Conservation (phyloP, 2,113 vertebrate genomes). For the Polypterus bichir region DNA sequence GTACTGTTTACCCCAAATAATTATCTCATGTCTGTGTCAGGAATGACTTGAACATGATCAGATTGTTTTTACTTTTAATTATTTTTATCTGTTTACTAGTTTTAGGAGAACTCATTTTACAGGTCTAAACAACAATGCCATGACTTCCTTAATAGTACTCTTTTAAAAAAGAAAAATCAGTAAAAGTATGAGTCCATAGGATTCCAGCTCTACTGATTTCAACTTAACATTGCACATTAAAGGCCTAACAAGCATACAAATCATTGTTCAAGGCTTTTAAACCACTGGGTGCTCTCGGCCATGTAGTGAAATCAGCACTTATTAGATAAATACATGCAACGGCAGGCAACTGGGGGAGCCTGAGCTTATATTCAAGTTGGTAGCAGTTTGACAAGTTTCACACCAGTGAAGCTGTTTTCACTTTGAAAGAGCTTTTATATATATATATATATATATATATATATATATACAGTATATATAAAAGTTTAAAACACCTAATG, state of each 20-base stretch:
- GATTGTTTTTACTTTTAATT: too few species aligned
- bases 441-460: conserved; percentile 7
- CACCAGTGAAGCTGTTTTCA: conserved; percentile 9
- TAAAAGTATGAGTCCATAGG: too few species aligned
- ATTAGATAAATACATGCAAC: conserved; percentile 2
- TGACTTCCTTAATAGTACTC: too few species aligned
- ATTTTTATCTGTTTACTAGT: too few species aligned
- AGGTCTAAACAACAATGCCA: too few species aligned
- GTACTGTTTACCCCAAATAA: too few species aligned
- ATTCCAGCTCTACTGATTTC: too few species aligned
- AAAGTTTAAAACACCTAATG: background rate
- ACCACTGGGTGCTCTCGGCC: conserved; percentile 6
- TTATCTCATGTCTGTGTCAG: too few species aligned
- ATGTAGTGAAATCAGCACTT: background rate
- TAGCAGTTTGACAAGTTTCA: conserved; percentile 8
- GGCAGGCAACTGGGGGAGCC: background rate
- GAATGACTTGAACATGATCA: too few species aligned
- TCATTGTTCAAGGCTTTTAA: conserved; percentile 13
- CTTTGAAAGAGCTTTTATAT: conserved; percentile 7
- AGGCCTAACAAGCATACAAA: background rate
- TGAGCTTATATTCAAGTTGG: background rate
- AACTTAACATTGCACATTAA: too few species aligned
- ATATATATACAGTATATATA: conserved; percentile 6
- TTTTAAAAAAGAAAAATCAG: too few species aligned
- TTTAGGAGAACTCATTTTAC: too few species aligned